Conservation (phyloP, 1,140 invertebrate genomes). For the Glossosoma conforme region DNA sequence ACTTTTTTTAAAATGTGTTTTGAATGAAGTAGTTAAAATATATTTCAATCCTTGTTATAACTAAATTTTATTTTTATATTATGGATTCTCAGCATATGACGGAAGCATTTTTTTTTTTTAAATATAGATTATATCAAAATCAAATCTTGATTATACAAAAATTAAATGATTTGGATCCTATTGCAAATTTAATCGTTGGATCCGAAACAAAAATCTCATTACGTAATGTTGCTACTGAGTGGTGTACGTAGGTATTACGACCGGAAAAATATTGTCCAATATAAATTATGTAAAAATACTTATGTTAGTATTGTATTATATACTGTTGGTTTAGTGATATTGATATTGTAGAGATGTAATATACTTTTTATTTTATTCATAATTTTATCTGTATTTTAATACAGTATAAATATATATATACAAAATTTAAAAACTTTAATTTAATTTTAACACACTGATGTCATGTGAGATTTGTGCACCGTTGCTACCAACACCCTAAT, state of each 20-base stretch:
- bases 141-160: not conserved
- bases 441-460: no score
- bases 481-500: no score
- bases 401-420: slow-evolving; percentile 16
- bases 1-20: slow-evolving; percentile 14
- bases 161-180: not conserved
- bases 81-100: slow-evolving; percentile 4
- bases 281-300: slow-evolving; percentile 11
- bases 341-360: slow-evolving; percentile 26
- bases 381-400: slow-evolving; percentile 27
- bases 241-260: slow-evolving; percentile 5
- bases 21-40: slow-evolving; percentile 16
- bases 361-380: slow-evolving; percentile 30
- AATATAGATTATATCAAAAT: slow-evolving; percentile 8
- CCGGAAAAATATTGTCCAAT: slow-evolving; percentile 15
- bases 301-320: slow-evolving; percentile 6
- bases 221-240: not conserved
- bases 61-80: slow-evolving; percentile 27
- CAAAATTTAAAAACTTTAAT: no score
- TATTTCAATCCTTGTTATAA: no score
- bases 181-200: not conserved
- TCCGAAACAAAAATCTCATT: slow-evolving; percentile 1
- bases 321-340: slow-evolving; percentile 6
- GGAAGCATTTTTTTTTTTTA: slow-evolving; percentile 21
- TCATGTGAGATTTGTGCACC: no score